These are phyloP conservation scores for Rhagophthalmus giganteus DNA, from an alignment of 2,888 invertebrate genomes.

Conservation along the genomic window DNA sequence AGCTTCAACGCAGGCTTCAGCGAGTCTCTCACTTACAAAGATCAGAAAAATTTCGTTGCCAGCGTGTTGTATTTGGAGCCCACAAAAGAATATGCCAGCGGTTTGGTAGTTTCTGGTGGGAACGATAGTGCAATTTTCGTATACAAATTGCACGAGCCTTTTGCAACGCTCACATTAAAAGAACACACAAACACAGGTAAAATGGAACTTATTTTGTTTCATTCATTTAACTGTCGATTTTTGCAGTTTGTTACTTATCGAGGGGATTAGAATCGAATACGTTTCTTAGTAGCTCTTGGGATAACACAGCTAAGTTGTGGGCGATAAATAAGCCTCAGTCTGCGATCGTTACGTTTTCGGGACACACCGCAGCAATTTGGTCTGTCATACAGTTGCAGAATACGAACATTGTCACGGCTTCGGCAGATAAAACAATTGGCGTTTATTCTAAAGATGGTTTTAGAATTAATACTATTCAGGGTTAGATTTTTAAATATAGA, in stretches of 20 bases:
- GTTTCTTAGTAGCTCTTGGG: slow-evolving; percentile 90
- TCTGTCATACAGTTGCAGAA: slow-evolving; percentile 63
- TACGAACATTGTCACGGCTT: slow-evolving; percentile 75
- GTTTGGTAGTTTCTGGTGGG: slow-evolving; percentile 84
- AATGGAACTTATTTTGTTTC: slow-evolving; percentile 6
- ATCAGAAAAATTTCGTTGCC: slow-evolving; percentile 85
- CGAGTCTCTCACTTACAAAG: slow-evolving; percentile 70
- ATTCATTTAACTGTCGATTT: slow-evolving; percentile 1
- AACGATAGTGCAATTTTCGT: slow-evolving; percentile 84
- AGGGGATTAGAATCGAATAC: slow-evolving; percentile 58
- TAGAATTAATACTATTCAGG: slow-evolving; percentile 66
- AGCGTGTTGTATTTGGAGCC: slow-evolving; percentile 78
- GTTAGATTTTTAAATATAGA: slow-evolving; percentile 48
- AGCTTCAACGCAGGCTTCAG: slow-evolving; percentile 65
- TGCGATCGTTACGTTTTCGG: slow-evolving; percentile 62
- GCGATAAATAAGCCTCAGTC: slow-evolving; percentile 59
- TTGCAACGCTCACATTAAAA: slow-evolving; percentile 69
- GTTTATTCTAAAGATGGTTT: slow-evolving; percentile 77
- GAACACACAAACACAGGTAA: slow-evolving; percentile 78
- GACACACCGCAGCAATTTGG: slow-evolving; percentile 89
- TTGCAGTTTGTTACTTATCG: slow-evolving; percentile 58
- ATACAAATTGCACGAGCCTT: slow-evolving; percentile 71
- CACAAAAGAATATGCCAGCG: slow-evolving; percentile 69
- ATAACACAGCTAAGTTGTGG: slow-evolving; percentile 87
- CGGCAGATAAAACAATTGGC: slow-evolving; percentile 89